A percentile compares a stretch with the other conserved stretches of the same genome.
Conservation (phyloP, 1,140 invertebrate genomes). For the Chelonus insularis region DNA sequence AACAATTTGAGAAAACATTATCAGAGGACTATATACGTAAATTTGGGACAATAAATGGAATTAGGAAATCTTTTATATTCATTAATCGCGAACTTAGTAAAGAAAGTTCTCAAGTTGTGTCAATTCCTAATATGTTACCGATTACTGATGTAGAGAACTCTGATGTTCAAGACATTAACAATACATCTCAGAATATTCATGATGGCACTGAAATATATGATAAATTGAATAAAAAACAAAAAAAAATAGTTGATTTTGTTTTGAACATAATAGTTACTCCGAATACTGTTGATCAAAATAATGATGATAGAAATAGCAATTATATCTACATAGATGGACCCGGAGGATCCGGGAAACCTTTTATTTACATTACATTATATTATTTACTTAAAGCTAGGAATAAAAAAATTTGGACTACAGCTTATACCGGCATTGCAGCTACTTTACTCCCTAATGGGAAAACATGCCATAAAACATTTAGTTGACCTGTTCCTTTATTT, state of each 20-base stretch:
- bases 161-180: too few species aligned
- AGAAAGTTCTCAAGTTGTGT: neutral
- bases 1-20: neutral
- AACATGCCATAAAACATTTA: neutral
- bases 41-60: neutral
- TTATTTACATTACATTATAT: neutral
- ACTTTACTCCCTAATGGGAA: neutral
- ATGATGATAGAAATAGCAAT: neutral
- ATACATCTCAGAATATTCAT: too few species aligned
- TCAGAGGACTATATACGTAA: neutral
- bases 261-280: neutral
- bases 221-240: constrained; percentile 1
- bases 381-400: neutral
- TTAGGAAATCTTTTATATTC: neutral
- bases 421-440: neutral
- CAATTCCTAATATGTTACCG: neutral
- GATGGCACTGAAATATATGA: neutral
- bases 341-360: neutral
- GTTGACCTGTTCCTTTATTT: neutral
- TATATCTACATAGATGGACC: neutral
- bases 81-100: neutral
- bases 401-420: neutral
- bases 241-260: neutral
- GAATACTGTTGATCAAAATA: neutral
- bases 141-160: neutral